phyloP scores from a whole-genome alignment of 2,888 invertebrate species.

The Oligia fasciuncula region DNA sequence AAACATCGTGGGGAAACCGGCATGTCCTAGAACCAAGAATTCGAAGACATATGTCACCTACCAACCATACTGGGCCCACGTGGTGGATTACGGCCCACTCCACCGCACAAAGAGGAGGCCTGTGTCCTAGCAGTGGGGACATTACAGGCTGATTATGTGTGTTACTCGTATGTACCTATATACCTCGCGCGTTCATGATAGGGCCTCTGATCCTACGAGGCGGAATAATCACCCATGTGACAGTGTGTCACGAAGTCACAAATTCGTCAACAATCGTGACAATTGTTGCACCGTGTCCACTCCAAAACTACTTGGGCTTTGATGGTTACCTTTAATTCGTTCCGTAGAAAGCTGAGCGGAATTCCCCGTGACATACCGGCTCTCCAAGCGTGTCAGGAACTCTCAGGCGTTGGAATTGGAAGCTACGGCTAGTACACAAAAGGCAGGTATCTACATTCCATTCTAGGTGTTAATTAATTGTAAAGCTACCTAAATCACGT shows the following conservation, averaged over 20 bases:
- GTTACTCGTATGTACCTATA: not conserved
- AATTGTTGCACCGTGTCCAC: not conserved
- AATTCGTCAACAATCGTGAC: not conserved
- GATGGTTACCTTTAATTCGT: not conserved
- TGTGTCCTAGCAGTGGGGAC: too few species aligned
- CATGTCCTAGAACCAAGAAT: not conserved
- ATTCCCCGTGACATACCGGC: slow-evolving; percentile 9
- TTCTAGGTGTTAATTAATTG: slow-evolving; percentile 4
- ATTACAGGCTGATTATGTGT: too few species aligned
- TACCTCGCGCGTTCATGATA: not conserved
- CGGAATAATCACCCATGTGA: not conserved
- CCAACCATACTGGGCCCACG: not conserved
- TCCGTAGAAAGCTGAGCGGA: slow-evolving; percentile 24
- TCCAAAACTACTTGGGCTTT: not conserved
- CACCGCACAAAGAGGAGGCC: not conserved
- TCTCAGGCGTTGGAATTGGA: slow-evolving; percentile 4
- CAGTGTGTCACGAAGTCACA: not conserved
- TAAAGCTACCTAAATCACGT: too few species aligned
- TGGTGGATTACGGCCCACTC: not conserved
- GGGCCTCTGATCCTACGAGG: not conserved
- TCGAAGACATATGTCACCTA: not conserved
- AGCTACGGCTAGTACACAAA: not conserved
- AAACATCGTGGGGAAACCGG: not conserved
- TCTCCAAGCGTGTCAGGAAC: not conserved
- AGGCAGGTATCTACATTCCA: too few species aligned